Conservation (phyloP, 2,797 vertebrate species). For the Falco berigora region DNA sequence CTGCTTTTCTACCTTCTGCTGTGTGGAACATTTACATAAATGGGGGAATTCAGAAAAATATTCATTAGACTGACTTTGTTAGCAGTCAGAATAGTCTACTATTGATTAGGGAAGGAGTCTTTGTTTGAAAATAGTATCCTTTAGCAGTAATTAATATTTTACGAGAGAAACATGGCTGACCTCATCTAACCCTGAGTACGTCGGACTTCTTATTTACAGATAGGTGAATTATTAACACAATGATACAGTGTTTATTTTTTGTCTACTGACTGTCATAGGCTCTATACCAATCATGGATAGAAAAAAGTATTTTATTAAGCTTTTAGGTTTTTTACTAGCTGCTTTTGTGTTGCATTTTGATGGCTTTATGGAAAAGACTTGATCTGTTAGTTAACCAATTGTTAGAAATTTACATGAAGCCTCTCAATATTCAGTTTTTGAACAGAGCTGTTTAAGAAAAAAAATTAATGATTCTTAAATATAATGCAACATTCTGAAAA, state of each 20-base stretch:
- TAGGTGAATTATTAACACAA: constrained; percentile 65
- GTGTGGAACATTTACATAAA: rapidly evolving
- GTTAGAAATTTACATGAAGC: background rate
- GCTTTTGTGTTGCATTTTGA: background rate
- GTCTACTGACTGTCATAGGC: background rate
- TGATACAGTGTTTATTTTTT: background rate
- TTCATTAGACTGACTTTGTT: background rate
- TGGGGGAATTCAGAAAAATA: background rate
- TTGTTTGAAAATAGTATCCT: background rate
- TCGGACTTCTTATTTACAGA: constrained; percentile 43
- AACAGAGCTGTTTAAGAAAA: background rate
- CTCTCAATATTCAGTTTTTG: background rate
- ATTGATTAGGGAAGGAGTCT: background rate
- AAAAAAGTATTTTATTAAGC: background rate
- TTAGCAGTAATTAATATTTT: constrained; percentile 61
- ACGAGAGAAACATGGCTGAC: constrained; percentile 19
- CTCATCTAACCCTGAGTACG: constrained; percentile 24
- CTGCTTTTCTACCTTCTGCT: background rate
- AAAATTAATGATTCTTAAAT: background rate
- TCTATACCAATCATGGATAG: background rate
- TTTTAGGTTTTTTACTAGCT: background rate
- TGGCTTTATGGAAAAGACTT: background rate
- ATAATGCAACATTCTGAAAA: background rate
- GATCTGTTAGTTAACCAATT: background rate
- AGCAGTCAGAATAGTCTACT: background rate